These are phyloP conservation scores for Tokudaia tokunoshimensis DNA, from an alignment of 2,797 vertebrate genomes.

Conservation along the genomic window DNA sequence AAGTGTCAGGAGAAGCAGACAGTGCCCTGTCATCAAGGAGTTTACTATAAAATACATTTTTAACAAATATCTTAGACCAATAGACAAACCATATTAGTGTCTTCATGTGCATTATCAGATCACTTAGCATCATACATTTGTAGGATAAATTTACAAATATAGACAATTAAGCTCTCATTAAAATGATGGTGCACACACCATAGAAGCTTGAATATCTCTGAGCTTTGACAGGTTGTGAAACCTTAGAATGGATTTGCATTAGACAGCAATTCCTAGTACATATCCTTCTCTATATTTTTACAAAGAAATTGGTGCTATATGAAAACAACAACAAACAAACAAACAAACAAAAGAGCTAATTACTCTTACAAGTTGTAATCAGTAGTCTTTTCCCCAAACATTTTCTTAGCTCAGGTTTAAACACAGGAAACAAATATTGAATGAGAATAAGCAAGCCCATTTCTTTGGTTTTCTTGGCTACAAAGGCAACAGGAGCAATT, in stretches of 20 bases:
- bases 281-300: neutral
- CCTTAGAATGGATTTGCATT: neutral
- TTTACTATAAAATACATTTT: neutral
- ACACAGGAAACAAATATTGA: neutral
- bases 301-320: neutral
- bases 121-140: neutral
- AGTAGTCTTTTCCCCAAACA: neutral
- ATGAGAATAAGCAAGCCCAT: neutral
- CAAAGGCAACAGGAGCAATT: neutral
- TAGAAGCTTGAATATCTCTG: neutral
- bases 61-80: neutral
- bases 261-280: neutral
- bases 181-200: neutral
- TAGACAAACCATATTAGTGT: neutral
- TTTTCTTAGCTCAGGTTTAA: neutral
- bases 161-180: neutral
- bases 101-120: constrained; percentile 1
- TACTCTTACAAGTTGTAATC: neutral
- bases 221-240: neutral
- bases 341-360: neutral
- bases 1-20: neutral
- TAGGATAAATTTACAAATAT: neutral
- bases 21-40: neutral
- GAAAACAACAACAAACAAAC: neutral
- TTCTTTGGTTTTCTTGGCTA: neutral